A percentile compares a stretch with the other conserved stretches of the same genome.
These are phyloP conservation scores for Protonemura montana DNA, from an alignment of 2,888 invertebrate species.

Conservation along the genomic window DNA sequence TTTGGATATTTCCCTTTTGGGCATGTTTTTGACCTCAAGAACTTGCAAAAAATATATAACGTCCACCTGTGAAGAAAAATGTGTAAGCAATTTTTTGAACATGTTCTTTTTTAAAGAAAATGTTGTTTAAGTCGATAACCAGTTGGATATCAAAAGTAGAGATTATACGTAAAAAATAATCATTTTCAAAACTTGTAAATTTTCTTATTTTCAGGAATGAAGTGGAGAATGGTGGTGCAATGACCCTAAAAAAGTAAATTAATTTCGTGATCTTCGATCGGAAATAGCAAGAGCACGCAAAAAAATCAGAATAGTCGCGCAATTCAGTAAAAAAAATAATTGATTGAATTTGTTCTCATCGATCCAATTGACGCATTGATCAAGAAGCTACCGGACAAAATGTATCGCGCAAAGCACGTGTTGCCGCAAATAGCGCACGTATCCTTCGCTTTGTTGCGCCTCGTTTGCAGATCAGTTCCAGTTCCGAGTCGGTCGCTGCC, in stretches of 20 bases:
- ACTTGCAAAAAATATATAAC: neutral
- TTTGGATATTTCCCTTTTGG: neutral
- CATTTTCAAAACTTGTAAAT: too few species aligned
- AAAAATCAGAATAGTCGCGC: neutral
- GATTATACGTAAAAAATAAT: too few species aligned
- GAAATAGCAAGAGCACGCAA: neutral
- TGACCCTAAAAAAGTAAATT: neutral
- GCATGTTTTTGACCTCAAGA: neutral
- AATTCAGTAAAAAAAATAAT: neutral
- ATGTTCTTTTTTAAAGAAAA: too few species aligned
- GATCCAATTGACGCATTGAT: neutral
- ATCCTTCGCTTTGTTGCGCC: neutral
- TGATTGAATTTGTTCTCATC: constrained; percentile 3
- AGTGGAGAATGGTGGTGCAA: neutral
- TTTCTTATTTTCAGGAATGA: too few species aligned
- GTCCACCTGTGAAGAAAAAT: too few species aligned
- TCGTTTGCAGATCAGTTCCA: neutral
- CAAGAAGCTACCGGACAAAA: neutral
- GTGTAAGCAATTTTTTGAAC: too few species aligned
- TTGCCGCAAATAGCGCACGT: neutral
- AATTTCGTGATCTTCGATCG: neutral
- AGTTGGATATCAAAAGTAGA: too few species aligned
- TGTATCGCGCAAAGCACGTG: neutral
- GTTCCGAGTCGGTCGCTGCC: neutral
- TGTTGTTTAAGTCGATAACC: too few species aligned